These are phyloP conservation scores for Pipistrellus pygmaeus DNA, from an alignment of 2,797 vertebrate species.

Conservation along the genomic window DNA sequence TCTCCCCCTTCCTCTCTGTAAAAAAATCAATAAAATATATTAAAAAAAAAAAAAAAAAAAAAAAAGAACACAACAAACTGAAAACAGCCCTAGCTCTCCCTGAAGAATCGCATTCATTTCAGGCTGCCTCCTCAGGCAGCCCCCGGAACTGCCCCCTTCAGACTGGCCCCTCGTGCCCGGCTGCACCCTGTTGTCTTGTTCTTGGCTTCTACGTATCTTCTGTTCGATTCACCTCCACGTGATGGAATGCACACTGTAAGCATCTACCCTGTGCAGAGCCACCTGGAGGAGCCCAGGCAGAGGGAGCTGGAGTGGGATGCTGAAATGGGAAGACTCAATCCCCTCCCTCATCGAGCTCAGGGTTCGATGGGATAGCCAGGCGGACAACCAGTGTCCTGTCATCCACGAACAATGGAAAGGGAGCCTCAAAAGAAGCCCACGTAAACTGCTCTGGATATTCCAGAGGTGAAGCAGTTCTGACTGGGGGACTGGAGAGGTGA, in stretches of 20 bases:
- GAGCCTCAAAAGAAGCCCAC: not conserved
- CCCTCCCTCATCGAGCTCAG: not conserved
- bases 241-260: fast-evolving
- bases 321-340: fast-evolving
- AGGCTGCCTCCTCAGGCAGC: not conserved
- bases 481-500: fast-evolving
- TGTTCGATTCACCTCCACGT: fast-evolving
- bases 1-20: too few relatives aligned
- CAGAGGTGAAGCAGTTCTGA: not conserved
- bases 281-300: not conserved
- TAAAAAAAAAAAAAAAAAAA: too few relatives aligned
- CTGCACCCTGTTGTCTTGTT: not conserved
- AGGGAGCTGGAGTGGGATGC: fast-evolving
- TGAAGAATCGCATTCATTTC: not conserved
- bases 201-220: not conserved
- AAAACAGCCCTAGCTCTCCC: not conserved
- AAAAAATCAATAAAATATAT: too few relatives aligned
- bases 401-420: not conserved
- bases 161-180: fast-evolving
- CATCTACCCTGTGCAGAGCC: not conserved
- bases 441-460: not conserved
- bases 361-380: not conserved
- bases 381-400: not conserved
- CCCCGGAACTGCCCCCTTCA: fast-evolving
- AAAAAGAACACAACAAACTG: not conserved